These are phyloP conservation scores for Equus quagga DNA, from an alignment of 2,113 vertebrate species.

Conservation along the genomic window DNA sequence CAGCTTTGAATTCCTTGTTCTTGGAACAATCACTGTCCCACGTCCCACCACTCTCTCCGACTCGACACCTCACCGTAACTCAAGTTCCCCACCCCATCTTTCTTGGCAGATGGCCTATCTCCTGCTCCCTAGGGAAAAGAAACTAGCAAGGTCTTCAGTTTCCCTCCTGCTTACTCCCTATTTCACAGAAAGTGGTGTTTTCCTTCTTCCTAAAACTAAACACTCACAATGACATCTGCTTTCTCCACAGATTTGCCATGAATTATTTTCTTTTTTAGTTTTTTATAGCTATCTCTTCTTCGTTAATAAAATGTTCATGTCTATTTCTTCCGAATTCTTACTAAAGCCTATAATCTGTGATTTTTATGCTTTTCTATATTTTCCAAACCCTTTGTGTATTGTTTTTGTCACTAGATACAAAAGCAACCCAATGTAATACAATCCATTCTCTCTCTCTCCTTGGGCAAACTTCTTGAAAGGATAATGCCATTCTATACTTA, in stretches of 20 bases:
- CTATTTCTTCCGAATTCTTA: not conserved
- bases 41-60: not conserved
- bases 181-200: not conserved
- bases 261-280: not conserved
- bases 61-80: not conserved
- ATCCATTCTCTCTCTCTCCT: not conserved
- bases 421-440: not conserved
- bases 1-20: not conserved
- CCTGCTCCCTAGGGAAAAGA: not conserved
- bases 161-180: not conserved
- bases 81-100: not conserved
- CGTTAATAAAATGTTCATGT: not conserved
- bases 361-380: not conserved
- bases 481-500: not conserved
- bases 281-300: not conserved
- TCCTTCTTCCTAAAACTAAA: not conserved
- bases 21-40: not conserved
- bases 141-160: not conserved
- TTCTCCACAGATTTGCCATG: not conserved
- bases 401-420: not conserved
- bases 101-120: not conserved
- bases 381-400: not conserved
- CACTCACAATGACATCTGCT: not conserved
- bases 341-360: not conserved
- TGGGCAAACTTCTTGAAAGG: conserved; percentile 13